These are phyloP conservation scores for Altica lythri DNA, from an alignment of 2,888 invertebrate genomes.

Conservation along the genomic window DNA sequence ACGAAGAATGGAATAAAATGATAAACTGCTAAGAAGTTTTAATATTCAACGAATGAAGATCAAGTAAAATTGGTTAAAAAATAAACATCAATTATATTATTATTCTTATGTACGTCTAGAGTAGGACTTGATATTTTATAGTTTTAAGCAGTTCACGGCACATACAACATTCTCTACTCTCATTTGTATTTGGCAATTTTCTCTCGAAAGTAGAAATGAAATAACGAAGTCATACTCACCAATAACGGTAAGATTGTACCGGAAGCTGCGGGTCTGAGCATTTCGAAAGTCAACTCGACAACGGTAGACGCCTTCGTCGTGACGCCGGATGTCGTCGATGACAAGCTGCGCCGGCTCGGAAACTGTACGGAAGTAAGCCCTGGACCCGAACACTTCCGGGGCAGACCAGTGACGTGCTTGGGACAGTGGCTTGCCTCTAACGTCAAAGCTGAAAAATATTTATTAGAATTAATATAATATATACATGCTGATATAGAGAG, in stretches of 20 bases:
- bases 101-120: too few relatives aligned
- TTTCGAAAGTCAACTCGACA: conserved; percentile 90
- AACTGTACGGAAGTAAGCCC: conserved; percentile 81
- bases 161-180: background rate
- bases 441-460: conserved; percentile 77
- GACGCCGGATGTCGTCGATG: conserved; percentile 80
- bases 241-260: conserved; percentile 88
- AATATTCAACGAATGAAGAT: too few relatives aligned
- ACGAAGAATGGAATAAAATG: too few relatives aligned
- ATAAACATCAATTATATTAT: too few relatives aligned
- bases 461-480: too few relatives aligned
- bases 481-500: too few relatives aligned
- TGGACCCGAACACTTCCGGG: conserved; percentile 81
- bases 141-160: background rate
- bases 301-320: conserved; percentile 87
- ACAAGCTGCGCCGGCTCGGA: conserved; percentile 81
- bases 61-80: too few relatives aligned
- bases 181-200: too few relatives aligned
- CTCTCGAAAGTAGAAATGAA: background rate
- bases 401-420: conserved; percentile 86
- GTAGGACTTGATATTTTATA: background rate
- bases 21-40: too few relatives aligned
- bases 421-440: conserved; percentile 78
- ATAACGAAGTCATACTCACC: conserved; percentile 65
- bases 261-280: conserved; percentile 86